A percentile compares a stretch with the other conserved stretches of the same genome.
These are phyloP conservation scores for Schizothorax lantsangensis DNA, from an alignment of 2,797 vertebrate species.

Conservation along the genomic window DNA sequence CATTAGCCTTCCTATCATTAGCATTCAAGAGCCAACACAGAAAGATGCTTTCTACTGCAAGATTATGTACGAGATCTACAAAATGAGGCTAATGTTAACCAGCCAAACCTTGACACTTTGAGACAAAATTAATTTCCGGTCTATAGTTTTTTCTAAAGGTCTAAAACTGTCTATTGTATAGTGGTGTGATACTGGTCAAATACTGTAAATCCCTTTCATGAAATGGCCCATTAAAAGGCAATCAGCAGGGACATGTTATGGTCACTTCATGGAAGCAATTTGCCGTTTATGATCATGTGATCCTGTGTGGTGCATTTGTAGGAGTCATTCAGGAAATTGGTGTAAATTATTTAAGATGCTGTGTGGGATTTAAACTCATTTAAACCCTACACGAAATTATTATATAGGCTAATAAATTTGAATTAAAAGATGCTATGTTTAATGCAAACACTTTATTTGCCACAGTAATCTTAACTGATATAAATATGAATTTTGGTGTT, in stretches of 20 bases:
- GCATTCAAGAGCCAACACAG: slow-evolving; percentile 3
- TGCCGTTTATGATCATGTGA: background rate
- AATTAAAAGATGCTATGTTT: background rate
- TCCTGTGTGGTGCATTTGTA: background rate
- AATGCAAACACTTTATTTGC: background rate
- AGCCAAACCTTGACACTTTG: background rate
- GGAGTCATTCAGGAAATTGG: background rate
- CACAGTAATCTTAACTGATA: background rate
- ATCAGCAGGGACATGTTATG: background rate
- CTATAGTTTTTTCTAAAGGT: background rate
- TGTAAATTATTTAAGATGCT: background rate
- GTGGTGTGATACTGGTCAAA: background rate
- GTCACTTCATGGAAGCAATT: background rate
- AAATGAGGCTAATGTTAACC: background rate
- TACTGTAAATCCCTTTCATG: background rate
- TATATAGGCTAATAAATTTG: background rate
- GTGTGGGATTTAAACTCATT: background rate
- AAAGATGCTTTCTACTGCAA: background rate
- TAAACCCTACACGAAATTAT: background rate
- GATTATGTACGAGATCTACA: background rate
- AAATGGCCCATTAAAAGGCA: background rate
- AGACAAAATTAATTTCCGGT: background rate
- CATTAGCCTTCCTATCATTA: background rate
- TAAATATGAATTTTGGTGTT: background rate
- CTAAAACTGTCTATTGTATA: background rate